Evolutionary conservation across 1,140 invertebrate genomes (phyloP).

Genomic region (Mizuhopecten yessoensis): DNA sequence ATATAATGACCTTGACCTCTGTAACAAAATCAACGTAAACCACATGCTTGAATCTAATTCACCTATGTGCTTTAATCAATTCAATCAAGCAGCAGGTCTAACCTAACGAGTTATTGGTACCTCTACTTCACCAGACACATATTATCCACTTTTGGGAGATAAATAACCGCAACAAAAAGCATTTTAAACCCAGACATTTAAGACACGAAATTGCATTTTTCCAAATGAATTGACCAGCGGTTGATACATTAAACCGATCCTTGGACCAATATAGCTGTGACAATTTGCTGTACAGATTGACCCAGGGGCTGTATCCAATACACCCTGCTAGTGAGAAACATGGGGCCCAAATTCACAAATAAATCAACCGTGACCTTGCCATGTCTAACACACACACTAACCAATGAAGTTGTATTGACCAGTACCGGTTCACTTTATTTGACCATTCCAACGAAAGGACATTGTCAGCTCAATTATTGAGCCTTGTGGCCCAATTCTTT

Average conservation of each 20-base stretch:
- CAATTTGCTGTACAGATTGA: constrained; percentile 38
- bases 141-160: neutral
- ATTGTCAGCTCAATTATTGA: neutral
- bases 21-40: neutral
- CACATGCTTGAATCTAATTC: constrained; percentile 25
- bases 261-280: neutral
- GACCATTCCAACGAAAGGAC: neutral
- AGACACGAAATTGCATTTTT: constrained; percentile 39
- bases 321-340: neutral
- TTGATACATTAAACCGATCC: neutral
- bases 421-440: neutral
- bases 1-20: constrained; percentile 24
- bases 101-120: neutral
- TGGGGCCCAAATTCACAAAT: constrained; percentile 10
- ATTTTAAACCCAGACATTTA: neutral
- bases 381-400: constrained; percentile 33
- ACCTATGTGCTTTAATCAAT: neutral
- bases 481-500: neutral
- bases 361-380: neutral
- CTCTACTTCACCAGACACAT: neutral
- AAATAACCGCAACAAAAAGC: neutral
- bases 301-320: neutral
- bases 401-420: constrained; percentile 32
- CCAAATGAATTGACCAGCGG: neutral
- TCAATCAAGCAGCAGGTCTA: constrained; percentile 22